Evolutionary conservation across 1,140 invertebrate genomes (phyloP).

Genomic region (Metopolophium dirhodum): DNA sequence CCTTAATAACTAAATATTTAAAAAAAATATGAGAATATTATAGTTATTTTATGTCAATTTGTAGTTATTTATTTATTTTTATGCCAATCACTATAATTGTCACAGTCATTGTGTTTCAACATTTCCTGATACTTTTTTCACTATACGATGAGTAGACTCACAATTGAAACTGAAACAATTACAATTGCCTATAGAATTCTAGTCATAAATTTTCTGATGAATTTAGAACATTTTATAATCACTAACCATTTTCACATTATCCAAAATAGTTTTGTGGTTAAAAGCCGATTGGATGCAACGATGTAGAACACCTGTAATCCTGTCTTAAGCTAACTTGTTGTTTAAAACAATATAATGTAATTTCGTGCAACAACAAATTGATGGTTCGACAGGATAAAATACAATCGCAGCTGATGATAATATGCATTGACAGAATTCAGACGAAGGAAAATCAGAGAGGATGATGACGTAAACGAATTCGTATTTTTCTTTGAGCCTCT

Average conservation of each 20-base stretch:
- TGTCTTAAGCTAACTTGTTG: neutral
- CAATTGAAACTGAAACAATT: neutral
- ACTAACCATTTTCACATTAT: neutral
- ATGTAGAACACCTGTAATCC: no score
- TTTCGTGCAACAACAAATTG: neutral
- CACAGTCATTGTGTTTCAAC: no score
- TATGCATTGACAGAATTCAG: neutral
- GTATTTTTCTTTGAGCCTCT: neutral
- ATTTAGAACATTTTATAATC: neutral
- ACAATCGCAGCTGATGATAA: neutral
- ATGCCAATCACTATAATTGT: neutral
- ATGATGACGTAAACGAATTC: no score
- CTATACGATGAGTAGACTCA: neutral
- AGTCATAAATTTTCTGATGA: rapidly evolving
- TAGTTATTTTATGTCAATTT: neutral
- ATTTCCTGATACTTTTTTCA: neutral
- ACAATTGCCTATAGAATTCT: neutral
- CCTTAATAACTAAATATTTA: no score
- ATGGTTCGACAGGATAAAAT: neutral
- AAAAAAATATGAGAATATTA: neutral
- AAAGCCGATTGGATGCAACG: neutral
- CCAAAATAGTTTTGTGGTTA: neutral
- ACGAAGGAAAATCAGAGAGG: no score
- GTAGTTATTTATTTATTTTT: neutral
- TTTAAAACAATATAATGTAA: neutral